Evolutionary conservation across 2,888 invertebrate species (phyloP).

Genomic region (Thyatira batis): DNA sequence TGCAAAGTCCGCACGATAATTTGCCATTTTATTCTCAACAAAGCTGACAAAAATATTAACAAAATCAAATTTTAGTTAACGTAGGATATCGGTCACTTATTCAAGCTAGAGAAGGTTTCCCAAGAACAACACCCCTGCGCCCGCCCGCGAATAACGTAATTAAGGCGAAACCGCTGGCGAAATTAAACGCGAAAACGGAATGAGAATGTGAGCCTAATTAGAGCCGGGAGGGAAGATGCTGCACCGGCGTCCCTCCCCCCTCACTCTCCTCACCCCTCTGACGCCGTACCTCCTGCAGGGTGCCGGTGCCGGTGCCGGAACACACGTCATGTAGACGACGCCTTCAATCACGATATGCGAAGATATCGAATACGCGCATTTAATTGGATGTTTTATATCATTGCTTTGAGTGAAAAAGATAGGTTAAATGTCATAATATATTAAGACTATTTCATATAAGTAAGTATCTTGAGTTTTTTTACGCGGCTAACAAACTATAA

Average conservation of each 20-base stretch:
- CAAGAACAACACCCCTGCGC: slow-evolving; percentile 46
- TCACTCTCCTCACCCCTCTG: slow-evolving; percentile 2
- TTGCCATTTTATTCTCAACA: not conserved
- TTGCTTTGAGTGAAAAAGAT: too few species aligned
- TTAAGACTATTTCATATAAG: too few species aligned
- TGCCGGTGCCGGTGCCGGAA: not conserved
- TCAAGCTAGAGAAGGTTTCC: slow-evolving; percentile 45
- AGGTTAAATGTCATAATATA: too few species aligned
- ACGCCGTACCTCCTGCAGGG: slow-evolving; percentile 4
- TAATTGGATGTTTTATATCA: too few species aligned
- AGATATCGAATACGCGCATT: not conserved
- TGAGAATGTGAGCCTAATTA: slow-evolving; percentile 84
- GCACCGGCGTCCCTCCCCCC: slow-evolving; percentile 34
- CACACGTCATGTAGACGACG: not conserved
- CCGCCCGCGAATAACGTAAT: slow-evolving; percentile 80
- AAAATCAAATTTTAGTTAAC: not conserved
- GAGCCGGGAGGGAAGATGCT: slow-evolving; percentile 65
- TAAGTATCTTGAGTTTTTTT: too few species aligned
- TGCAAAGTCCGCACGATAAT: not conserved
- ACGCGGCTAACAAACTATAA: not conserved
- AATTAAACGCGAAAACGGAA: slow-evolving; percentile 84
- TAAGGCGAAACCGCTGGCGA: slow-evolving; percentile 81
- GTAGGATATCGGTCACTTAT: slow-evolving; percentile 52
- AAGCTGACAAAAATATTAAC: not conserved
- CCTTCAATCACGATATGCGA: not conserved